These are phyloP conservation scores for Mustela nigripes DNA, from an alignment of 2,113 vertebrate genomes.

Conservation along the genomic window DNA sequence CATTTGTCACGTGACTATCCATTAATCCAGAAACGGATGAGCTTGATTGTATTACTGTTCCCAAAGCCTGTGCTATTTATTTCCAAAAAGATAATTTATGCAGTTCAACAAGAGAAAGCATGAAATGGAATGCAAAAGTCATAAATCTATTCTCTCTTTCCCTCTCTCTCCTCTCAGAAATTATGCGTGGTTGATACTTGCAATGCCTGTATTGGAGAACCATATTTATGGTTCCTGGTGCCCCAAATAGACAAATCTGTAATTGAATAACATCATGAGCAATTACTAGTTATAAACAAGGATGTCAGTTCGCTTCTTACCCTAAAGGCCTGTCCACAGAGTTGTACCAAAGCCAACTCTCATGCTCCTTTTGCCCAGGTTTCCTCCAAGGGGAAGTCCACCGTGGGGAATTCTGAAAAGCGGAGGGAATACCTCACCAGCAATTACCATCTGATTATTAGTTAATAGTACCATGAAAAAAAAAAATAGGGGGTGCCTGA, in stretches of 20 bases:
- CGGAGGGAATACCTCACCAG: background rate
- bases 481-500: too few relatives aligned
- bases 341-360: background rate
- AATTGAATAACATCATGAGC: background rate
- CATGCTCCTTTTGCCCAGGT: background rate
- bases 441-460: background rate
- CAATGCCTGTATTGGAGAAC: background rate
- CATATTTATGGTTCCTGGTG: background rate
- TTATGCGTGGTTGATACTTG: background rate
- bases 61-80: background rate
- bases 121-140: background rate
- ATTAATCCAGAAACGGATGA: background rate
- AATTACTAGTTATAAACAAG: background rate
- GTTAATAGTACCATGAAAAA: background rate
- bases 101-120: background rate
- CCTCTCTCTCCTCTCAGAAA: background rate
- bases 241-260: background rate
- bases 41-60: background rate
- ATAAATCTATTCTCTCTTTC: background rate
- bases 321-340: background rate
- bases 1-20: background rate
- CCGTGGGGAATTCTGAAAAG: background rate
- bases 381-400: background rate
- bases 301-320: background rate
- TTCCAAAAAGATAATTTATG: background rate